Base-by-base conservation (phyloP, 2,888 invertebrate genomes). In the Pyrgus malvae region DNA sequence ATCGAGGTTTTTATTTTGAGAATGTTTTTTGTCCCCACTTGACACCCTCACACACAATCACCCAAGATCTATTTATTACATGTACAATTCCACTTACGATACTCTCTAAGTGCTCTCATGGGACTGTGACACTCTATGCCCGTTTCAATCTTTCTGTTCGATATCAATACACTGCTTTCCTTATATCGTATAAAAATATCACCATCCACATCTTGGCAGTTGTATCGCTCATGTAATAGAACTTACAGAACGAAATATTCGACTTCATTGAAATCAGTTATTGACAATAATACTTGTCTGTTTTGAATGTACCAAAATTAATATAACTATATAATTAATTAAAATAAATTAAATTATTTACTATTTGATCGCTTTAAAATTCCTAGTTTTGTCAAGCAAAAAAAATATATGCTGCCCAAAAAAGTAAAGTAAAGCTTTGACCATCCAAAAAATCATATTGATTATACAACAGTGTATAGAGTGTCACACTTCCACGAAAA, bases 1-100 rank as follows among this genome's bases (percentile, higher is more conserved):
- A 73, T 68, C 67, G 21, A 45, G 40, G n/a, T 29, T 54, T 29
- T 11, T 35, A 35, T 44, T 31, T 53, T 35, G 44, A 49, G 38
- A 54, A 56, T 62, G 59, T 59, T 67, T 73, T 78, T 80, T 84
- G 83, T 80, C 83, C 77, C 80, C 84, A 79, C 61, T 76, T 76
- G 76, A 76, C 72, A 65, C 69, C 61, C 69, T 66, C 69, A 61
- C 70, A 64, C 69, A 66, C 69, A 56, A 48, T 41, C 53, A 53
- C 37, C 23, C 45, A 53, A 45, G 38, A 45, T 38, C 38, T 37
- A 48, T 38, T 29, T 37, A 48, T 40, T 49, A 46, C 44, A 48
- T 50, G 33, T 48, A 58, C 48, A 55, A 42, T 55, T 42, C 35
- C 48, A 41, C 44, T 55, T 48, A 48, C n/a, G 17, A 40, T 42